Base-by-base conservation (phyloP, 1,140 invertebrate species). In the Limonius californicus region DNA sequence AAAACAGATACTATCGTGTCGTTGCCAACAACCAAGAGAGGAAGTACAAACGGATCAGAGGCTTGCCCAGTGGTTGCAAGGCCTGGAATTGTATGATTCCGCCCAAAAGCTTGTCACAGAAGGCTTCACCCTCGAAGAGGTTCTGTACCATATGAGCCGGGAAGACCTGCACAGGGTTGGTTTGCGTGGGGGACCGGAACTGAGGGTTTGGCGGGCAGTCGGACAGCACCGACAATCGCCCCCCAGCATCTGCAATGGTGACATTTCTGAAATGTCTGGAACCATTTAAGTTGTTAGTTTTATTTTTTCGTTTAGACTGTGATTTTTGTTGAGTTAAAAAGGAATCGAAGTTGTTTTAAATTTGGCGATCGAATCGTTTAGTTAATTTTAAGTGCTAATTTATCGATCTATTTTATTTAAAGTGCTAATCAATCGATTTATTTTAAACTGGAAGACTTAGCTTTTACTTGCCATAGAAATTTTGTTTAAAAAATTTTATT, bases 111-210 rank as follows among this genome's bases (percentile, higher is more conserved):
- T 95, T 71, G 68, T 87, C 15, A 73, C 81, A 55, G 89, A 94
- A 75, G 86, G 91, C 63, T 94, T 91, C 72, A 88, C 84, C 8
- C 82, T 91, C 66, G 83, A 88, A 55, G 91, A 95, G 77, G 77
- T 95, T 20, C 76, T 93, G 35, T 82, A 84, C 63, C 83, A 88
- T 65, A 81, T 92, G 62, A 87, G 83, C 0, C 81, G 88, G 69
- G 86, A 92, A 64, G 93, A 95, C 78, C 74, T 95, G 50, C 81
- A 84, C 53, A 83, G 83, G 71, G 71, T 94, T 45, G 83, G 85
- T 43, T 77, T 95, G 45, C 86, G 83, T 88, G 80, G 79, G 9
- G 81, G 80, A 42, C 74, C 78, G 7, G 80, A 82, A 64, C 76
- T 83, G 1, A 74, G 80, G 18, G 70, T 84, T 56, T 84, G 82